These are phyloP conservation scores for Halcyon leucocephala DNA, from an alignment of 2,797 vertebrate genomes.

Conservation along the genomic window DNA sequence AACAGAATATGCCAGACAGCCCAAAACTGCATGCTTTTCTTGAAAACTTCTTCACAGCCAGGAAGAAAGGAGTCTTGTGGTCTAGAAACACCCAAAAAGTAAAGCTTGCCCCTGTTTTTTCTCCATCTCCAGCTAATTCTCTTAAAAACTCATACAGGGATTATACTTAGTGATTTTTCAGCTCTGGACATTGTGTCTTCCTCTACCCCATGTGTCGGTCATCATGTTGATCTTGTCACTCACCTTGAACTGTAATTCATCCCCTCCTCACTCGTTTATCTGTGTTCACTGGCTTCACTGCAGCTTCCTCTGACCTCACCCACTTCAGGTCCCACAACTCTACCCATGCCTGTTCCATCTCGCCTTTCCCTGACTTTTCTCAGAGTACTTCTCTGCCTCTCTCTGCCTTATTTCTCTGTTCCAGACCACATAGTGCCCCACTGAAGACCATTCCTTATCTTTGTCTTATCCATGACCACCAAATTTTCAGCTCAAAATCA, in stretches of 20 bases:
- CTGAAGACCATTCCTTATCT: neutral
- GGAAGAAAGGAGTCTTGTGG: neutral
- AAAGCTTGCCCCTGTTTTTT: neutral
- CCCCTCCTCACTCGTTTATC: neutral
- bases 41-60: neutral
- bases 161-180: neutral
- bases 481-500: neutral
- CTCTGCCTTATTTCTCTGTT: neutral
- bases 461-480: rapidly evolving
- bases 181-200: neutral
- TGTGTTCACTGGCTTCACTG: neutral
- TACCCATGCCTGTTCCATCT: neutral
- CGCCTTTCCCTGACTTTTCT: neutral
- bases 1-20: neutral
- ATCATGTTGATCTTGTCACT: neutral
- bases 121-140: neutral
- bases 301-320: neutral
- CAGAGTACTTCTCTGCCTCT: neutral
- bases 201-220: neutral
- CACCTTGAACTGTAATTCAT: neutral
- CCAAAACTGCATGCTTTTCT: neutral
- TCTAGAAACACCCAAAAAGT: neutral
- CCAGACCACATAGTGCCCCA: rapidly evolving
- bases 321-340: neutral
- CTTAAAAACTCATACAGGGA: neutral